Conservation (phyloP, 2,113 vertebrate species). For the Lontra canadensis region DNA sequence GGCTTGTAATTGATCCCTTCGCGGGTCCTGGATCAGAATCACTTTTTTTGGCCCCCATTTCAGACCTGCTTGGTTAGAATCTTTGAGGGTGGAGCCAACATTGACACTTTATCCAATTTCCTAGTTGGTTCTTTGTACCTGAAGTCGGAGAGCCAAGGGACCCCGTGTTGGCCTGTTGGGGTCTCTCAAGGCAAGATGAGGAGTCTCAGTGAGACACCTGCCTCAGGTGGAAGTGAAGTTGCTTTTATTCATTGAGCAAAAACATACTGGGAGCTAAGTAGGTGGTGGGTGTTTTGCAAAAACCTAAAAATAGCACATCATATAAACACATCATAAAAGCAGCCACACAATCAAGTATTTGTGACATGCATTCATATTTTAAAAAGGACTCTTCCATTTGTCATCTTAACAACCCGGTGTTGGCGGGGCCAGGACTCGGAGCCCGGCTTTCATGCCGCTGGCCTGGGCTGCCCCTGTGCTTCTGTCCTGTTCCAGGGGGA, state of each 20-base stretch:
- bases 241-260: not conserved
- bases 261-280: not conserved
- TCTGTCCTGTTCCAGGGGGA: not conserved
- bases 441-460: rapidly evolving
- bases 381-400: not conserved
- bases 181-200: not conserved
- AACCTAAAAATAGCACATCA: not conserved
- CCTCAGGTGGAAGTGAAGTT: not conserved
- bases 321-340: not conserved
- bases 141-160: not conserved
- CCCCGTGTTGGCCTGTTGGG: rapidly evolving
- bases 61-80: not conserved
- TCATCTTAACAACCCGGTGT: not conserved
- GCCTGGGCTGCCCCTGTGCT: not conserved
- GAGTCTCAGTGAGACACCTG: not conserved
- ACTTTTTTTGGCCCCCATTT: not conserved
- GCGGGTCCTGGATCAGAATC: not conserved
- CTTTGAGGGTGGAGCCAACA: not conserved
- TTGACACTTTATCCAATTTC: not conserved
- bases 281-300: not conserved
- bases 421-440: not conserved
- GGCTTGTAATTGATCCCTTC: not conserved
- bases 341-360: not conserved
- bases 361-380: not conserved
- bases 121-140: not conserved